Evolutionary conservation across 2,113 vertebrate species (phyloP).

Genomic region (Paramormyrops kingsleyae): DNA sequence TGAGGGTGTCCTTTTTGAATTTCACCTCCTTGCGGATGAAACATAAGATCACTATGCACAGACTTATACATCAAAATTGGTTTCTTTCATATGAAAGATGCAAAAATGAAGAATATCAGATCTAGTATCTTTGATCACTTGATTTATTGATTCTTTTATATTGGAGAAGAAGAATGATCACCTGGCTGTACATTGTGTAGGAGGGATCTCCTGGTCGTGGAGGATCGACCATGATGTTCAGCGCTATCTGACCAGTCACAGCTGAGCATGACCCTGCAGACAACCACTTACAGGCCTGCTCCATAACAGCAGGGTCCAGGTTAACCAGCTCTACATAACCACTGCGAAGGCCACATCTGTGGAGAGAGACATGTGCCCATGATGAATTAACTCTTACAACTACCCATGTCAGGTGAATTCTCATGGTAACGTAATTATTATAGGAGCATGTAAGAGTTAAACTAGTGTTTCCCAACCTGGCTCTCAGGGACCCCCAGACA

Average conservation of each 20-base stretch:
- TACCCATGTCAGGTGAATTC: too few species aligned
- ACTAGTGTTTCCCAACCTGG: not conserved
- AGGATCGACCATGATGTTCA: slow-evolving; percentile 56
- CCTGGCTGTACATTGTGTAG: slow-evolving; percentile 41
- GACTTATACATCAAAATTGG: too few species aligned
- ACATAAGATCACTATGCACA: not conserved
- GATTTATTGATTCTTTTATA: not conserved
- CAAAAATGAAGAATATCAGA: not conserved
- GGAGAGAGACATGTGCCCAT: not conserved
- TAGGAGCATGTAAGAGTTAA: too few species aligned
- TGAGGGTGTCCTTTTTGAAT: slow-evolving; percentile 29
- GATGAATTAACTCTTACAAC: not conserved
- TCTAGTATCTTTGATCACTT: not conserved
- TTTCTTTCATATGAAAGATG: not conserved
- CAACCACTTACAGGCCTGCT: not conserved
- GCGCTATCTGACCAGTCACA: slow-evolving; percentile 48
- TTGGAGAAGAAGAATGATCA: not conserved
- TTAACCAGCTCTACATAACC: slow-evolving; percentile 63
- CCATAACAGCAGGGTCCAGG: not conserved
- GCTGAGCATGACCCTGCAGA: slow-evolving; percentile 7
- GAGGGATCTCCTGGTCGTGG: slow-evolving; percentile 59
- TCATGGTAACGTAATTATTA: too few species aligned
- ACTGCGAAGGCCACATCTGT: slow-evolving; percentile 59
- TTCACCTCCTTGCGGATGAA: slow-evolving; percentile 45
- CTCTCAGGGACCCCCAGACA: not conserved